Evolutionary conservation across 2,888 invertebrate species (phyloP).

Genomic region (Platycheirus albimanus): DNA sequence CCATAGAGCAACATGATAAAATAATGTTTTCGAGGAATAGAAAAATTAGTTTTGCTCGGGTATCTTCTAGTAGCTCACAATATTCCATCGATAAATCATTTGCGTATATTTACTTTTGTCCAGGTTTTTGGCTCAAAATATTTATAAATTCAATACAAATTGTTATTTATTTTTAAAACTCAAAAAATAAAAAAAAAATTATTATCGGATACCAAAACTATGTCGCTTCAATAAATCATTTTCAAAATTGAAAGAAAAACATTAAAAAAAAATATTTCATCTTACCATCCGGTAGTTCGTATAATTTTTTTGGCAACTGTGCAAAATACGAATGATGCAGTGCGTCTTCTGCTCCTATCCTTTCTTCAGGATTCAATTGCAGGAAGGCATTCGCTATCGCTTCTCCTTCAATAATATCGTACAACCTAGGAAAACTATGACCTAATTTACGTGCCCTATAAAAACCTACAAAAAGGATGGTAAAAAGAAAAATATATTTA

Average conservation of each 20-base stretch:
- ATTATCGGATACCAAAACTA: too few species aligned
- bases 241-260: background rate
- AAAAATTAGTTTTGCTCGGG: too few species aligned
- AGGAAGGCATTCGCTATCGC: conserved; percentile 92
- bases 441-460: conserved; percentile 91
- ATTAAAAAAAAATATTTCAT: conserved; percentile 52
- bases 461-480: conserved; percentile 84
- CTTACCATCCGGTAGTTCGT: conserved; percentile 96
- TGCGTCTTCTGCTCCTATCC: conserved; percentile 94
- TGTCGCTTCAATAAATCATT: background rate
- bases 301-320: conserved; percentile 93
- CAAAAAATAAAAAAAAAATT: too few species aligned
- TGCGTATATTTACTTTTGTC: too few species aligned
- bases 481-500: conserved; percentile 45
- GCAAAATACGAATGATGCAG: conserved; percentile 95
- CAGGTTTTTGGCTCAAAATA: too few species aligned
- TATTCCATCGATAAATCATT: too few species aligned
- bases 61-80: too few species aligned
- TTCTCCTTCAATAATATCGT: conserved; percentile 95
- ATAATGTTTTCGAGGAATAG: too few species aligned
- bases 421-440: conserved; percentile 93
- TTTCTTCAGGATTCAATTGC: conserved; percentile 92
- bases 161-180: too few species aligned
- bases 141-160: too few species aligned
- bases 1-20: too few species aligned